Base-by-base conservation (phyloP, 2,113 vertebrate genomes). In the Gnathonemus echidnorhynchus region DNA sequence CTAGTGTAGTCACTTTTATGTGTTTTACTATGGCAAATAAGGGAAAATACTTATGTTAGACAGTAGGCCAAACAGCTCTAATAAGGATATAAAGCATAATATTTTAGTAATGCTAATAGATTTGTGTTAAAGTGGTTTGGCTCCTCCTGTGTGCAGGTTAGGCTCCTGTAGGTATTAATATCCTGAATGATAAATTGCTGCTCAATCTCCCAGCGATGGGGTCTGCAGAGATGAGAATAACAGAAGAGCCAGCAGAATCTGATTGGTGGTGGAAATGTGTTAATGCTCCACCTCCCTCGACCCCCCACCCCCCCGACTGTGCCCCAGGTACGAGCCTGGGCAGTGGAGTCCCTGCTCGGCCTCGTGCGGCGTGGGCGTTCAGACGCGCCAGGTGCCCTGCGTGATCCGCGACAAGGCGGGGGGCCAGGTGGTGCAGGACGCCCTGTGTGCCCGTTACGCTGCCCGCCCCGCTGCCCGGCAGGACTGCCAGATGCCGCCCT, bases 341-440 rank as follows among this genome's bases (percentile, higher is more conserved):
- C 95, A 95, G 0, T 99, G 97, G 92, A 92, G 94, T 0, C n/a
- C 95, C 91, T 99, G 98, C 93, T 97, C 98, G 0, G 96, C 94
- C 53, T 92, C 95, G 19, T 99, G 98, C 6, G 96, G 95, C 0
- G 94, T 96, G 1, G 98, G 98, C 89, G 95, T 93, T 58, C 97
- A 98, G 95, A 95, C 94, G 3, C 97, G 98, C 87, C 95, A 93
- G 0, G 95, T 99, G 87, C 96, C 96, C 91, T 99, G 98, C 0
- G 10, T 94, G 91, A 90, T 86, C 0, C 95, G 94, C 0, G 94
- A 97, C 0, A 93, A 95, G 0, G 89, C 89, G 0, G 93, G 94
- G 24, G 90, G 93, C 50, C 95, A 93, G 74, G 95, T 95, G 35
- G 93, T 95, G 3, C 96, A 97, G 0, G 95, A 96, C 0, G 27